Evolutionary conservation across 2,113 vertebrate species (phyloP).

Genomic region (Lycaon pictus): DNA sequence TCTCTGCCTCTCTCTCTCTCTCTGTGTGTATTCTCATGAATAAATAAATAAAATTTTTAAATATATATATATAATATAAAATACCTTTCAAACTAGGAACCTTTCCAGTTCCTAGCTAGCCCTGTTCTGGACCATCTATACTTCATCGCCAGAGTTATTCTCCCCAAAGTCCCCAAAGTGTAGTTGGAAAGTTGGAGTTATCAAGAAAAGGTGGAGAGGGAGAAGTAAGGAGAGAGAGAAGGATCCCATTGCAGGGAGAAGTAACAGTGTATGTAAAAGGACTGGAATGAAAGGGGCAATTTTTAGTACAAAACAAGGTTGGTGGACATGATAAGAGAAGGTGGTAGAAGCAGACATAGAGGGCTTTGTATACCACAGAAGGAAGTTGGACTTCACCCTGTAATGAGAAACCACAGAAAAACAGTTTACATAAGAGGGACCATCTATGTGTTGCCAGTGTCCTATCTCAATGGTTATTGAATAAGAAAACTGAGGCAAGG

Average conservation of each 20-base stretch:
- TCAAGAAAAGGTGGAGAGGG: not conserved
- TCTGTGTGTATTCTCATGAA: no score
- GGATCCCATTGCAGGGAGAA: not conserved
- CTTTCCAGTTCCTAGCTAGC: not conserved
- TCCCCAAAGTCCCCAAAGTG: not conserved
- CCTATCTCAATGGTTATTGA: not conserved
- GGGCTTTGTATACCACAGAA: not conserved
- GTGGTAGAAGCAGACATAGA: not conserved
- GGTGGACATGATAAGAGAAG: not conserved
- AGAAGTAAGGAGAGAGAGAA: not conserved
- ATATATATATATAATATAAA: not conserved
- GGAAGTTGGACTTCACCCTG: not conserved
- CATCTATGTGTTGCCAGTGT: not conserved
- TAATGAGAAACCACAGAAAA: constrained; percentile 28
- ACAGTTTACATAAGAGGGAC: not conserved
- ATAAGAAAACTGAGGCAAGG: not conserved
- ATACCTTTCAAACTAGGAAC: not conserved
- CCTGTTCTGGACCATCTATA: not conserved
- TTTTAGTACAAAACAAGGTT: not conserved
- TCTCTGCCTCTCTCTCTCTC: no score
- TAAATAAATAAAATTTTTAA: no score
- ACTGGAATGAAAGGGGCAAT: not conserved
- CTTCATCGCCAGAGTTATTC: not conserved
- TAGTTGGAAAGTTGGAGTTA: not conserved
- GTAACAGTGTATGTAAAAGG: not conserved